Percentiles rank a stretch among this genome's conserved stretches.
Evolutionary conservation across 2,888 invertebrate genomes (phyloP).

Genomic region (Pheosia tremula): DNA sequence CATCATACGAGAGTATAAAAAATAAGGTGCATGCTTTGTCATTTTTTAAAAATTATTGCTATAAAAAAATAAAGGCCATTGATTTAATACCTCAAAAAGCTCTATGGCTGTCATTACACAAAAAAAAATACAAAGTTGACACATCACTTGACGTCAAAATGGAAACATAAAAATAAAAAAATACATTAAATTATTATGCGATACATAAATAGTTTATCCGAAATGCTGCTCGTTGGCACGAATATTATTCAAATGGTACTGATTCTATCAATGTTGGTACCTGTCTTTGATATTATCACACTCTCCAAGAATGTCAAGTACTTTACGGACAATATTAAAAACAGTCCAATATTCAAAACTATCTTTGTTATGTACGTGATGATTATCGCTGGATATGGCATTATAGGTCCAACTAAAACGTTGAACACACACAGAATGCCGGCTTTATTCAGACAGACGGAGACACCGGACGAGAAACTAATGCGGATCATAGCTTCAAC

Average conservation of each 20-base stretch:
- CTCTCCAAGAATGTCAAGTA: conserved; percentile 51
- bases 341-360: conserved; percentile 13
- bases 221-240: conserved; percentile 37
- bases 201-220: not conserved
- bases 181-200: not conserved
- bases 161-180: not conserved
- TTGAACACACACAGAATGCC: conserved; percentile 40
- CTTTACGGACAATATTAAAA: conserved; percentile 22
- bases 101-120: too few species aligned
- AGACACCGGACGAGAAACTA: conserved; percentile 50
- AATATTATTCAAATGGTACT: conserved; percentile 60
- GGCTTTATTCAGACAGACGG: conserved; percentile 21
- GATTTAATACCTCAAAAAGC: too few species aligned
- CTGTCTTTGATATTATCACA: conserved; percentile 48
- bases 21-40: too few species aligned
- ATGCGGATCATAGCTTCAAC: conserved; percentile 51
- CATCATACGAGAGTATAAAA: too few species aligned
- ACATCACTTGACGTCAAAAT: not conserved
- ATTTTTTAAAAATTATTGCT: too few species aligned
- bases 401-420: conserved; percentile 54
- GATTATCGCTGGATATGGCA: conserved; percentile 49
- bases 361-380: conserved; percentile 34
- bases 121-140: too few species aligned
- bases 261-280: conserved; percentile 55
- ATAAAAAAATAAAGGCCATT: too few species aligned